Evolutionary conservation across 2,888 invertebrate species (phyloP), one percentile per base, ranked within the genome.

Genomic region (Drosophila vallismaia): DNA sequence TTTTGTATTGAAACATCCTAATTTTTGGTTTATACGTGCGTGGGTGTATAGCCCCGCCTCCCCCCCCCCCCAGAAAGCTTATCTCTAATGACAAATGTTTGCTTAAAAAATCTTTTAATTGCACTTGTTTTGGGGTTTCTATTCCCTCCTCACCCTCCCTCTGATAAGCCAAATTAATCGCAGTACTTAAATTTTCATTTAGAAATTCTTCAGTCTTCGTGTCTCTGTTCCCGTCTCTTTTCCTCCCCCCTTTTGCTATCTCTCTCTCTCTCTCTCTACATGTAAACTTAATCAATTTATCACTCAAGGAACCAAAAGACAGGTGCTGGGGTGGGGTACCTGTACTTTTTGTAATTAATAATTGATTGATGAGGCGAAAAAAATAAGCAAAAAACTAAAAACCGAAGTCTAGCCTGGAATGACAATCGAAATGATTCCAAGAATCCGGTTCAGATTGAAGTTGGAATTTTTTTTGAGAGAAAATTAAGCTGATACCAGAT

Each of bases 81-180:
- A 85, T 88, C 86, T 79, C 75, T 85, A 87, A 87, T 87, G 86
- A 87, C 83, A 87, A 87, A 87, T 87, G 87, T 83, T 80, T 79
- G 79, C 76, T 75, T 78, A 73, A 80, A 80, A 84, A 88, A 88
- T 88, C 88, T 85, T 88, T 85, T 88, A 85, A 85, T 85, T 85
- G 85, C 85, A 80, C 86, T 84, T 84, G 84, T 85, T 85, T 78
- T 40, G 72, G 53, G 72, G 66, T 76, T 58, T 66, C 53, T 29
- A 50, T 12, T 45, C 46, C 36, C 28, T 48, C 40, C 44, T 58
- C 46, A 60, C 19, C 19, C 19, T 54, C 45, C 26, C 71, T 85
- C 71, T 85, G 85, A 86, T 88, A 86, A 86, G 88, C 86, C 87
- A 83, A 88, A 86, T 88, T 86, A 86, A 86, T 86, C 85, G 86